A percentile compares a stretch with the other conserved stretches of the same genome.
Evolutionary conservation across 2,113 vertebrate genomes (phyloP).

Genomic region (Pelecanoides urinatrix): DNA sequence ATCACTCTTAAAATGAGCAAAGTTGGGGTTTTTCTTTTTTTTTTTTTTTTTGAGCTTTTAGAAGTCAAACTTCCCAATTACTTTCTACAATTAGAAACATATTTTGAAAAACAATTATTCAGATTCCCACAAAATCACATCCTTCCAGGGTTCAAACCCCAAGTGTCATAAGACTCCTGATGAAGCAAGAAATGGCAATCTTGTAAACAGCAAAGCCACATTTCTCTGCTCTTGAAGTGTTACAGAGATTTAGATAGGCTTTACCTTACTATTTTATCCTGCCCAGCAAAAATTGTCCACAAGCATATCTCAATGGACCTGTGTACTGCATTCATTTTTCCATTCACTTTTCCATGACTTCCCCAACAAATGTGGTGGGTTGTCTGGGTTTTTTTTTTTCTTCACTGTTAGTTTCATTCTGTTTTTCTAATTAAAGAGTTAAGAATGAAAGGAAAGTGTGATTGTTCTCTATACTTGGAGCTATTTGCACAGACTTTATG

Average conservation of each 20-base stretch:
- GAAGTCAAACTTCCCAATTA: not conserved
- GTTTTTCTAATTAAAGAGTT: not conserved
- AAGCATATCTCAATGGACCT: not conserved
- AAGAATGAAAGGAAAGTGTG: not conserved
- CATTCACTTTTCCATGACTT: not conserved
- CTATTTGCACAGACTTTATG: not conserved
- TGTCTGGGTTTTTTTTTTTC: too few species aligned
- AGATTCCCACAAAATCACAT: not conserved
- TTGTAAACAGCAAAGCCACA: not conserved
- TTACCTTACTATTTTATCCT: not conserved
- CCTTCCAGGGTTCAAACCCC: not conserved
- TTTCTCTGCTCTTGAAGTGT: not conserved
- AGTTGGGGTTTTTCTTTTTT: rapidly evolving
- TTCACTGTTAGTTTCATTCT: not conserved
- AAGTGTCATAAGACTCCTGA: not conserved
- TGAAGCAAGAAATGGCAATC: not conserved
- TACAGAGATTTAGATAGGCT: not conserved
- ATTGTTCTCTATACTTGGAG: not conserved
- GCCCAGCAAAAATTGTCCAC: not conserved
- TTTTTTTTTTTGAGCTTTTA: not conserved
- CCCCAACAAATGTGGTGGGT: not conserved
- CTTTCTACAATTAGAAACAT: not conserved
- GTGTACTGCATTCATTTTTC: not conserved
- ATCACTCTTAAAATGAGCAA: not conserved
- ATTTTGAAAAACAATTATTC: not conserved